Conservation (phyloP, 2,113 vertebrate genomes). For the Xiphophorus hellerii region DNA sequence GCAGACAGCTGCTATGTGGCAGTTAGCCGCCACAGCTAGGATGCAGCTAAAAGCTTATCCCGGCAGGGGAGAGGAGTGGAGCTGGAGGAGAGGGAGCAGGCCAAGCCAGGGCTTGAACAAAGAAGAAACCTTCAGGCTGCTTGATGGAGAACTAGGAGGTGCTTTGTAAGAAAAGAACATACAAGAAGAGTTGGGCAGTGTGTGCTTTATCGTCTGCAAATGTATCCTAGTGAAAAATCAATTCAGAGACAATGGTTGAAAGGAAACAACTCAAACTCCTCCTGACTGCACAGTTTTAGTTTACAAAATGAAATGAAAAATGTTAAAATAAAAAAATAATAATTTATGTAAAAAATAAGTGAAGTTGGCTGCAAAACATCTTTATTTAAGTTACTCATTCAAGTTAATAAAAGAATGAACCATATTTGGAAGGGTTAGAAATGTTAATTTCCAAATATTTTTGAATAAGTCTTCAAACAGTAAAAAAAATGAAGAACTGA, state of each 20-base stretch:
- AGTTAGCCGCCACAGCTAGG: conserved; percentile 69
- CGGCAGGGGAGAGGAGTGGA: conserved; percentile 39
- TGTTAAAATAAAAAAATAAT: too few relatives aligned
- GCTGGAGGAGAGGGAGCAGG: conserved; percentile 21
- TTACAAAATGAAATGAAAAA: too few relatives aligned
- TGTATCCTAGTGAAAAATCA: not conserved
- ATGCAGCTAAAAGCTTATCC: conserved; percentile 72
- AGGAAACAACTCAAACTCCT: too few relatives aligned
- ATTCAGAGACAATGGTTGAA: not conserved
- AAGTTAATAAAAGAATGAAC: too few relatives aligned
- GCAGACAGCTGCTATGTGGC: conserved; percentile 59
- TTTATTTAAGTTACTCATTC: too few relatives aligned
- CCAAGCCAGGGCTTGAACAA: conserved; percentile 25
- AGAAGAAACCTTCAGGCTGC: conserved; percentile 3
- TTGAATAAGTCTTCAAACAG: too few relatives aligned
- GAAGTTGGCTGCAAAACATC: too few relatives aligned
- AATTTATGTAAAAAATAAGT: too few relatives aligned
- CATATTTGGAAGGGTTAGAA: too few relatives aligned
- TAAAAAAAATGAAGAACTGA: too few relatives aligned
- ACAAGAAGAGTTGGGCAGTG: conserved; percentile 1
- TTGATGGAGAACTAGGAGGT: conserved; percentile 19
- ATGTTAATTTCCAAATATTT: too few relatives aligned
- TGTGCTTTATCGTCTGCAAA: not conserved
- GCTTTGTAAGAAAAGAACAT: conserved; percentile 7
- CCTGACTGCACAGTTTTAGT: too few relatives aligned